These are phyloP conservation scores for Cassiopea xamachana DNA, from an alignment of 30 jellyfish, hydroid and myxozoan species.

Conservation along the genomic window DNA sequence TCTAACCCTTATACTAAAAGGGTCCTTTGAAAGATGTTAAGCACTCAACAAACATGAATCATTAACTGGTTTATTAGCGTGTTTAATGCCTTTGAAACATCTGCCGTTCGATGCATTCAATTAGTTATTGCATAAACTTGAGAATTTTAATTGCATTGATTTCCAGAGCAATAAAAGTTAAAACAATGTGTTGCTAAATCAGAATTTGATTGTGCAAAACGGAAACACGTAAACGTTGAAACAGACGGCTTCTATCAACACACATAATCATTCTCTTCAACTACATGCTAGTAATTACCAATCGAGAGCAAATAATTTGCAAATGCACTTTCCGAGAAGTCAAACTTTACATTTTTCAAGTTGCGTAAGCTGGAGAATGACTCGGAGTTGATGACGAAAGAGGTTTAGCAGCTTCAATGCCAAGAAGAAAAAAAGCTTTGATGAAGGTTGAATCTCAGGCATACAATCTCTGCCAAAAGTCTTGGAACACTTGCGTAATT, in stretches of 20 bases:
- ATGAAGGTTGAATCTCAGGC: no score
- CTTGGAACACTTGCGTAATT: no score
- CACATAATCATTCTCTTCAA: no score
- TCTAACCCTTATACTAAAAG: no score
- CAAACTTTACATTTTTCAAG: not conserved
- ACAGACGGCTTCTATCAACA: not conserved
- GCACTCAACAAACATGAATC: no score
- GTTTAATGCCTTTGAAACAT: not conserved
- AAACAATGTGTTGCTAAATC: not conserved
- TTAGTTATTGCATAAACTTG: not conserved
- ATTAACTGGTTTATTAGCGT: no score
- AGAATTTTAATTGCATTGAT: not conserved
- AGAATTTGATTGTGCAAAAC: not conserved
- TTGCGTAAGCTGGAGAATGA: not conserved
- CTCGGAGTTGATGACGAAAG: not conserved
- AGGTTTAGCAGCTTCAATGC: not conserved
- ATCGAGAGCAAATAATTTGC: not conserved
- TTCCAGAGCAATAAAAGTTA: no score
- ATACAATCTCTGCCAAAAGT: no score
- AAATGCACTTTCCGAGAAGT: not conserved
- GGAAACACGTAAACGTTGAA: not conserved
- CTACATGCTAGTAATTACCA: not conserved
- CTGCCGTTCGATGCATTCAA: not conserved
- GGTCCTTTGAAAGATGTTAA: no score
- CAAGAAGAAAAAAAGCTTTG: not conserved